A percentile compares a stretch with the other conserved stretches of the same genome.
Evolutionary conservation across 2,888 invertebrate genomes (phyloP).

Genomic region (Cheilosia soror): DNA sequence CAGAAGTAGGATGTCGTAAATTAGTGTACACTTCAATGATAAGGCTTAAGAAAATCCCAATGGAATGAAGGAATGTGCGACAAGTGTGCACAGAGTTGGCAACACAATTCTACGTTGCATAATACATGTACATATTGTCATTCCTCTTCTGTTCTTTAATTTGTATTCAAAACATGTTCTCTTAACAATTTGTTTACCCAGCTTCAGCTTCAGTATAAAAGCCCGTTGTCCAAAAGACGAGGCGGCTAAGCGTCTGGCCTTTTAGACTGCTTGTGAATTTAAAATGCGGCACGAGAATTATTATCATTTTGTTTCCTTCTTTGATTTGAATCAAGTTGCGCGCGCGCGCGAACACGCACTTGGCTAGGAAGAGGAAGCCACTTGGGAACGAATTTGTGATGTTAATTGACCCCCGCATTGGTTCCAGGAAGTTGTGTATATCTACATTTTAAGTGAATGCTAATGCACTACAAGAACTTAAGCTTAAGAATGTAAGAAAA

Average conservation of each 20-base stretch:
- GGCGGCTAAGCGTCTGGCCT: slow-evolving; percentile 41
- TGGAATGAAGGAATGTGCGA: slow-evolving; percentile 21
- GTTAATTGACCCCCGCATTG: not conserved
- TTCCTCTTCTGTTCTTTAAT: slow-evolving; percentile 13
- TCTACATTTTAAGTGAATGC: too few species aligned
- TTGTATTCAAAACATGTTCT: slow-evolving; percentile 36
- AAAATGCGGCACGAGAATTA: slow-evolving; percentile 25
- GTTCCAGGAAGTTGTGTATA: not conserved
- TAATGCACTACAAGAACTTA: too few species aligned
- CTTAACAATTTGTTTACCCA: slow-evolving; percentile 29
- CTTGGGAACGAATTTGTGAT: slow-evolving; percentile 12
- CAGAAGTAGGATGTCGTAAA: slow-evolving; percentile 61
- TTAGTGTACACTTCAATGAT: slow-evolving; percentile 52
- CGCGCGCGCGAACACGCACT: not conserved
- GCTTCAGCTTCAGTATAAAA: slow-evolving; percentile 7
- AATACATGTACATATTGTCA: slow-evolving; percentile 14
- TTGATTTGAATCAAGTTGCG: not conserved
- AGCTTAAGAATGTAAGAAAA: too few species aligned
- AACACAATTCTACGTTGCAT: slow-evolving; percentile 20
- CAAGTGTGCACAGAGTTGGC: not conserved
- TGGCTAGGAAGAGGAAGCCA: slow-evolving; percentile 34
- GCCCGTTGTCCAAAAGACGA: not conserved
- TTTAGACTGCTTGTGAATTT: slow-evolving; percentile 23
- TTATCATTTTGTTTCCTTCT: slow-evolving; percentile 3
- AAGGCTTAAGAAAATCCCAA: slow-evolving; percentile 38